Evolutionary conservation across 2,888 invertebrate species (phyloP).

Genomic region (Agonopterix subpropinquella): DNA sequence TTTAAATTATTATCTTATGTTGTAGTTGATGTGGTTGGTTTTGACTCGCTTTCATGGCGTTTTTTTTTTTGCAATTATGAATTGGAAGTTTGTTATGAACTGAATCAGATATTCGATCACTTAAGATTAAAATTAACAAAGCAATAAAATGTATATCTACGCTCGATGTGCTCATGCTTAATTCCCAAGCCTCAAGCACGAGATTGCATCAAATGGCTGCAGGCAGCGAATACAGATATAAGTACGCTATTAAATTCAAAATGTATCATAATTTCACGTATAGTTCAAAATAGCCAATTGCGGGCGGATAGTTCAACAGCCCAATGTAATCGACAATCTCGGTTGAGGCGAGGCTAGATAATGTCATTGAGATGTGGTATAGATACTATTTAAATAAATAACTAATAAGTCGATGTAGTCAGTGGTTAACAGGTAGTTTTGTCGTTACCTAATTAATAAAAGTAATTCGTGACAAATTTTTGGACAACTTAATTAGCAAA

Average conservation of each 20-base stretch:
- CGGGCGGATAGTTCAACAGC: too few species aligned
- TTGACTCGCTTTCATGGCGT: too few species aligned
- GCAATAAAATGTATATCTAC: background rate
- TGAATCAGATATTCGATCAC: background rate
- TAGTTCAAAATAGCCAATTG: too few species aligned
- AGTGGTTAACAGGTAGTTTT: constrained; percentile 68
- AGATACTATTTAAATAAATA: constrained; percentile 62
- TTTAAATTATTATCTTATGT: too few species aligned
- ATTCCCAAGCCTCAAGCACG: constrained; percentile 1
- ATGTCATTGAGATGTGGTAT: constrained; percentile 53
- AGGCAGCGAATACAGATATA: too few species aligned
- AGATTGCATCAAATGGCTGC: background rate
- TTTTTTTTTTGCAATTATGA: too few species aligned
- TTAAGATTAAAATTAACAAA: background rate
- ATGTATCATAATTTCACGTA: too few species aligned
- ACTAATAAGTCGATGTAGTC: constrained; percentile 68
- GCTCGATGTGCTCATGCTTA: constrained; percentile 1
- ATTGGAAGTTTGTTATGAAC: background rate
- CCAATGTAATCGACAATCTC: constrained; percentile 27
- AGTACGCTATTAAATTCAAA: too few species aligned
- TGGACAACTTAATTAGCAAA: constrained; percentile 47
- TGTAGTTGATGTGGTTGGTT: too few species aligned
- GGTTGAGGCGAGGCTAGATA: constrained; percentile 39
- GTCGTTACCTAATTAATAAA: constrained; percentile 56
- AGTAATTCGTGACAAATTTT: constrained; percentile 35